phyloP scores from a whole-genome alignment of 2,888 invertebrate species.

The Malachius bipustulatus region DNA sequence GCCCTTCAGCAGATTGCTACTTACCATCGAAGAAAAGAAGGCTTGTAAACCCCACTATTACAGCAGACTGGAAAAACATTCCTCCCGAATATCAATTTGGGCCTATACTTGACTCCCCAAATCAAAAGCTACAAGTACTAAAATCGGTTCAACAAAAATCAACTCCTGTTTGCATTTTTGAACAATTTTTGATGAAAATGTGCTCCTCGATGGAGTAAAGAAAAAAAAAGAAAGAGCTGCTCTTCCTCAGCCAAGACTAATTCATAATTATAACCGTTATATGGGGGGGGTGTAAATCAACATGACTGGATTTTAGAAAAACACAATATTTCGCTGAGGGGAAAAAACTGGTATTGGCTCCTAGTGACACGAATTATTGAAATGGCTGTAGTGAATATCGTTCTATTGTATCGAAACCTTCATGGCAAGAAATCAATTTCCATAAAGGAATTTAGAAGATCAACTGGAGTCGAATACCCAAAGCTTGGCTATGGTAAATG shows the following conservation, averaged over 20 bases:
- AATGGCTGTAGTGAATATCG: not conserved
- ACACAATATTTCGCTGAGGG: not conserved
- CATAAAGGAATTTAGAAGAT: constrained; percentile 5
- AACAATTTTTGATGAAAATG: no score
- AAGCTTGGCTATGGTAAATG: constrained; percentile 6
- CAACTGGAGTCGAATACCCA: constrained; percentile 3
- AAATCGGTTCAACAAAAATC: no score
- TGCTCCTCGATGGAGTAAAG: constrained; percentile 3
- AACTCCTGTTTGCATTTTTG: no score
- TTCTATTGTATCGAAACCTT: not conserved
- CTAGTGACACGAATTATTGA: not conserved
- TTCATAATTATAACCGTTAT: constrained; percentile 1
- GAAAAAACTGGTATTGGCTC: constrained; percentile 1
- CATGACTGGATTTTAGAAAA: constrained; percentile 1
- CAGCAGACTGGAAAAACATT: constrained; percentile 3
- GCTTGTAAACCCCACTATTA: constrained; percentile 1
- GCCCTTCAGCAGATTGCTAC: constrained; percentile 1
- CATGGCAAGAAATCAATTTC: constrained; percentile 4
- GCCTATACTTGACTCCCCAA: not conserved
- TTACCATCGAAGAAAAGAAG: not conserved
- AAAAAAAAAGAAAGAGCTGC: constrained; percentile 3
- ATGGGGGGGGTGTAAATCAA: constrained; percentile 1
- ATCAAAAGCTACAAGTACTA: not conserved
- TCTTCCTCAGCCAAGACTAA: constrained; percentile 3
- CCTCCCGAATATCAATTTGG: constrained; percentile 2